Conservation (phyloP, 1,140 invertebrate species). For the Psix sp. region DNA sequence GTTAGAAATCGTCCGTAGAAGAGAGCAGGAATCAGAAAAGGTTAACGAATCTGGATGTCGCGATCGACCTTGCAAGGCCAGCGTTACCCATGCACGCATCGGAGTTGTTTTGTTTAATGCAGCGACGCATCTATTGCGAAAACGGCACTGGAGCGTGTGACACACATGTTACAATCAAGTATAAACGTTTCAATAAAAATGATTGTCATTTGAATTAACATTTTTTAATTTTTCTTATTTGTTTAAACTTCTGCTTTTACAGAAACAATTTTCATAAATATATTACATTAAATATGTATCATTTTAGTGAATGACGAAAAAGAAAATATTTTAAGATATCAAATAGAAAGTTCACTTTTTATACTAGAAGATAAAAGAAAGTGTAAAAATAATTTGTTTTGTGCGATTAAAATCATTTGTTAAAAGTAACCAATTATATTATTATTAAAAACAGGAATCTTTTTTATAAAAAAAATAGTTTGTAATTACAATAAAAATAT, state of each 20-base stretch:
- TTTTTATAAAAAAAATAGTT: no score
- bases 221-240: neutral
- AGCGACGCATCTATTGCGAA: slow-evolving; percentile 28
- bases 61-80: slow-evolving; percentile 67
- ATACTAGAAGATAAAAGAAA: no score
- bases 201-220: neutral
- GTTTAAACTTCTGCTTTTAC: neutral
- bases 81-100: slow-evolving; percentile 32
- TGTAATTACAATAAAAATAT: no score
- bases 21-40: slow-evolving; percentile 60
- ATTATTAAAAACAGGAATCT: no score
- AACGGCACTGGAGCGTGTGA: slow-evolving; percentile 25
- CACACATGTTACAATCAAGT: slow-evolving; percentile 8
- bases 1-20: slow-evolving; percentile 26
- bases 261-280: no score
- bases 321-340: no score
- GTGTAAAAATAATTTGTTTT: no score
- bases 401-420: no score
- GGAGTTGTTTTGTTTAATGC: slow-evolving; percentile 32
- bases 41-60: slow-evolving; percentile 51
- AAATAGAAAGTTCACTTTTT: no score
- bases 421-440: no score
- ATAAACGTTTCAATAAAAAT: neutral
- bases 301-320: no score
- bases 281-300: no score